Evolutionary conservation across 2,797 vertebrate species (phyloP), one percentile per base, ranked within the genome.

Genomic region (Hippoglossus hippoglossus): DNA sequence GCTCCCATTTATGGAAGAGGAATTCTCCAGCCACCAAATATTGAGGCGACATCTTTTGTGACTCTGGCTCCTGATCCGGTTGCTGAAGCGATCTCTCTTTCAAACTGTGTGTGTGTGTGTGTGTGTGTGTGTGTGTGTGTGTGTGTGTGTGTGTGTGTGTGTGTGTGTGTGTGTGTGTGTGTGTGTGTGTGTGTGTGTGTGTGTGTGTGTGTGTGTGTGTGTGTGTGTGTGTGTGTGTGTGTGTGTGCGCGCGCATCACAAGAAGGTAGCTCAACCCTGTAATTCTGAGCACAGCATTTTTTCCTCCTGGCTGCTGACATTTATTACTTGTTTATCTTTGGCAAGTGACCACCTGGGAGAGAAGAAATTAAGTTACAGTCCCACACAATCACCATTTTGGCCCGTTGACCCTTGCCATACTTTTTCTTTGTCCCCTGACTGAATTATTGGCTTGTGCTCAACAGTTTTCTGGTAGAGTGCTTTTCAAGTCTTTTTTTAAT

Each of bases 1-100:
- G 12, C 5, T 71, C 12, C 77, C 80, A 88, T 90, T 79, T 89
- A 69, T 72, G 81, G 79, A 63, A 71, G 75, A 82, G 73, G 71
- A 87, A 88, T 83, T 63, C 56, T 67, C 24, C 0, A 15, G 28
- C 41, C 53, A 62, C 55, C 26, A 77, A 44, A 53, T 77, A 71
- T 70, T 53, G 18, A 63, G 41, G 31, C 8, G 16, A 75, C 53
- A 31, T 39, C 22, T 18, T 31, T 53, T 4, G 24, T 64, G 58
- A 57, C 56, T 57, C 26, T 77, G 41, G 68, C n/a, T 73, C 1
- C 57, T 55, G 6, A 71, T 19, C 21, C 1, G 11, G 15, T 50
- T 61, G 52, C 39, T 55, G 41, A 59, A 63, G 51, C 56, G 69
- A 24, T 60, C 54, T 18, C 44, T 26, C 36, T 60, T 54, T 66